Conservation (phyloP, 2,113 vertebrate genomes). For the Ceyx melanurus region DNA sequence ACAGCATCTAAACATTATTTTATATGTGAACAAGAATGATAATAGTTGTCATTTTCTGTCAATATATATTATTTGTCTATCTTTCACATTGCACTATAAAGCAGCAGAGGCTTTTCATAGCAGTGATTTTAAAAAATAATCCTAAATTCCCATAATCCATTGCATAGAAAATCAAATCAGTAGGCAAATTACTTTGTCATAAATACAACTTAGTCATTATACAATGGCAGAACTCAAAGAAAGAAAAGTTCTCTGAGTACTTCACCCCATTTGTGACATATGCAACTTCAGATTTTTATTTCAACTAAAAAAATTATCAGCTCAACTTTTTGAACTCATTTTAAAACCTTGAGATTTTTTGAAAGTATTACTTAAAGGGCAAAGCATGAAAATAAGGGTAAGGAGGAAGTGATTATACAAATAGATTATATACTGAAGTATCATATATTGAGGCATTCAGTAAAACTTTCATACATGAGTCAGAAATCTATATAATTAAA, state of each 20-base stretch:
- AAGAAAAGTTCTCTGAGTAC: neutral
- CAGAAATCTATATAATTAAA: neutral
- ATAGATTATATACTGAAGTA: neutral
- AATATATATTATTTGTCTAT: neutral
- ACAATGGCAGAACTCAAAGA: neutral
- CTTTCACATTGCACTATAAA: neutral
- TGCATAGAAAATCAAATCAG: neutral
- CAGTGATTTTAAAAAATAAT: neutral
- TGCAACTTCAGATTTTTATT: neutral
- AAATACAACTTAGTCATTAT: neutral
- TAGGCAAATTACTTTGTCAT: neutral
- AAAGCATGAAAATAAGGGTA: neutral
- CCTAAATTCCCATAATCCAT: neutral
- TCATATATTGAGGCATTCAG: neutral
- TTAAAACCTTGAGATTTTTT: neutral
- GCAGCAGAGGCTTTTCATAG: neutral
- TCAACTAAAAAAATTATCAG: neutral
- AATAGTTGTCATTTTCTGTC: neutral
- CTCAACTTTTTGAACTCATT: neutral
- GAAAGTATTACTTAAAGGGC: neutral
- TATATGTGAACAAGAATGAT: neutral
- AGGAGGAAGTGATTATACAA: neutral
- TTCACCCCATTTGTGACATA: neutral
- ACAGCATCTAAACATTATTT: neutral
- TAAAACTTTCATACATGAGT: neutral